Evolutionary conservation across 2,113 vertebrate species (phyloP), one percentile per base, ranked within the genome.

Genomic region (Casuarius casuarius): DNA sequence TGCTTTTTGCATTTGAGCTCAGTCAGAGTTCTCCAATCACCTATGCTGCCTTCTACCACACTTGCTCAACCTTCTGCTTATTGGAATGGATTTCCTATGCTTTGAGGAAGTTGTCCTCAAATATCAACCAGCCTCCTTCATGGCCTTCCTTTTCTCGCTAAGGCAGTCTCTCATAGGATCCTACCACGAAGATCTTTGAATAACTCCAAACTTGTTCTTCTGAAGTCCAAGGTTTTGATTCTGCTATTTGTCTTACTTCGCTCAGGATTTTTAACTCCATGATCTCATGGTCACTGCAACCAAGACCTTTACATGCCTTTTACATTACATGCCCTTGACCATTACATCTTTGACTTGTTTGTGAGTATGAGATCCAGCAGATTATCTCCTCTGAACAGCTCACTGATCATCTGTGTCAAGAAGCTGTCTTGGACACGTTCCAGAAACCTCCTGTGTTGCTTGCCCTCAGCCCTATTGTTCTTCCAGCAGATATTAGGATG

Each of bases 391-490:
- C 65, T 80, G 62, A 83, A n/a, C 25, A 87, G 26, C 14, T 86
- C n/a, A 16, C 13, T 54, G 73, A 40, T 17, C 84, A 73, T 12
- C 5, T 38, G 8, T 42, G 38, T 59, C 14, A 88, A 40, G 49
- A 84, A 74, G 35, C 54, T 40, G 8, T 54, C 56, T 59, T 15
- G 59, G 51, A 59, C 3, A 0, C 33, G 51, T 66, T 74, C 12
- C 80, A 90, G 58, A 90, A 83, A 66, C 9, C 4, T 56, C 9
- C 21, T 25, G 25, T 6, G 2, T 54, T 67, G 29, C 40, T 94
- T 88, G 19, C 29, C 16, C 1, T 0, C 26, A 87, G 49, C 20
- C 3, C 38, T 59, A 0, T 7, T 70, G n/a, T 80, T 33, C 26
- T 75, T 81, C 26, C 42, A 81, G 40, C 23, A 89, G 46, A 38